Percentiles rank a stretch among this genome's conserved stretches.
Conservation (phyloP, 2,113 vertebrate species). For the Phrynosoma platyrhinos region DNA sequence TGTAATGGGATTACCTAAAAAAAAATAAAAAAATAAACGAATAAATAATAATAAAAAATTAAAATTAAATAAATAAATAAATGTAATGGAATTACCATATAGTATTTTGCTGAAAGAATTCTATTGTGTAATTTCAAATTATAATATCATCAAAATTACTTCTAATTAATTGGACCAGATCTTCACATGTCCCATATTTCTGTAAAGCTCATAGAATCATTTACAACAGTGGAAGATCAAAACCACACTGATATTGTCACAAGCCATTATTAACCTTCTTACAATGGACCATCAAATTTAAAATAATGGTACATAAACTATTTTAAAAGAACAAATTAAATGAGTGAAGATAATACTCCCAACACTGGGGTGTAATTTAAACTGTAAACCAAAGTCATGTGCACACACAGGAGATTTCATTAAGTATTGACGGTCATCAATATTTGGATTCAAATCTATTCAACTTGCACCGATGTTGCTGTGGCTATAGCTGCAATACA, state of each 20-base stretch:
- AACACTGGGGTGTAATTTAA: neutral
- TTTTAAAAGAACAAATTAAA: conserved; percentile 32
- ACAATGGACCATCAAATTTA: neutral
- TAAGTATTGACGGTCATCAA: neutral
- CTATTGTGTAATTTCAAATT: neutral
- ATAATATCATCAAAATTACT: rapidly evolving
- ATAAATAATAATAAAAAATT: too few species aligned
- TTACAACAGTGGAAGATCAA: neutral
- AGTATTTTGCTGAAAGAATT: conserved; percentile 34
- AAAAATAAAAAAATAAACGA: too few species aligned
- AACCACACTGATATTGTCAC: neutral
- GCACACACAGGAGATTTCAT: neutral
- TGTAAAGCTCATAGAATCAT: neutral
- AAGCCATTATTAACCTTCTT: neutral
- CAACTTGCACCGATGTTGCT: neutral
- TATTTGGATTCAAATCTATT: neutral
- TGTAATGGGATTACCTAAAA: neutral
- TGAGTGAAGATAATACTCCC: rapidly evolving
- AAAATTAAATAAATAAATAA: too few species aligned
- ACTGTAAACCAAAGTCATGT: neutral
- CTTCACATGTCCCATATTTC: neutral
- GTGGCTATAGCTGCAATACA: neutral
- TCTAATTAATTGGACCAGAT: neutral
- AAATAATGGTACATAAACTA: neutral
- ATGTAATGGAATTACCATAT: neutral